These are phyloP conservation scores for Todiramphus saurophagus DNA, from an alignment of 2,113 vertebrate species.

Conservation along the genomic window DNA sequence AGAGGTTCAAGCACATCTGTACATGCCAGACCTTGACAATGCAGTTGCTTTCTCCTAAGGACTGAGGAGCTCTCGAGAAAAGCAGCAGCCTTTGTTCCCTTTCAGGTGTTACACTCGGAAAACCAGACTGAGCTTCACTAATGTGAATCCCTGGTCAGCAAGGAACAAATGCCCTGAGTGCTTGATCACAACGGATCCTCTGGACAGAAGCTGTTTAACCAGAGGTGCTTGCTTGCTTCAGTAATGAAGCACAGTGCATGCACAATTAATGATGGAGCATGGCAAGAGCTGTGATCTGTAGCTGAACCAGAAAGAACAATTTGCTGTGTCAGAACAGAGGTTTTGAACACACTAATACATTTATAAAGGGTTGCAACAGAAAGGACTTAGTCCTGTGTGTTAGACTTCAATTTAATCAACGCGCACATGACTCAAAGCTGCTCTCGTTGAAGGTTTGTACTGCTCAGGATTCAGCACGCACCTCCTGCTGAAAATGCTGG, in stretches of 20 bases:
- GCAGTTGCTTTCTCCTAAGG: neutral
- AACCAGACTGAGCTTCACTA: neutral
- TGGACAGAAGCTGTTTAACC: neutral
- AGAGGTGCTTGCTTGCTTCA: neutral
- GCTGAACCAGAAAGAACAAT: conserved; percentile 17
- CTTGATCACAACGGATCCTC: neutral
- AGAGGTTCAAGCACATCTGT: neutral
- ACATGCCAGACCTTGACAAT: neutral
- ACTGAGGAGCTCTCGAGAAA: neutral
- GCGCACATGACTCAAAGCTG: neutral
- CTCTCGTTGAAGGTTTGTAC: neutral
- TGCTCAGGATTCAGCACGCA: neutral
- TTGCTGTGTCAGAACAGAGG: neutral
- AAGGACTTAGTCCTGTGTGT: neutral
- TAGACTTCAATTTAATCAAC: neutral
- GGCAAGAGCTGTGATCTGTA: neutral
- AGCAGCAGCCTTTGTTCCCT: neutral
- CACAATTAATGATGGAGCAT: neutral
- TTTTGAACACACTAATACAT: neutral
- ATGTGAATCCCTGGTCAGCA: neutral
- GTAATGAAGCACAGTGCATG: neutral
- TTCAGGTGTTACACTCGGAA: neutral
- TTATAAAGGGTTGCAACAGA: neutral
- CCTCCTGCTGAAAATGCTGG: neutral
- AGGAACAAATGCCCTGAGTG: neutral